Conservation (phyloP, 2,113 vertebrate genomes). For the Podarcis muralis region DNA sequence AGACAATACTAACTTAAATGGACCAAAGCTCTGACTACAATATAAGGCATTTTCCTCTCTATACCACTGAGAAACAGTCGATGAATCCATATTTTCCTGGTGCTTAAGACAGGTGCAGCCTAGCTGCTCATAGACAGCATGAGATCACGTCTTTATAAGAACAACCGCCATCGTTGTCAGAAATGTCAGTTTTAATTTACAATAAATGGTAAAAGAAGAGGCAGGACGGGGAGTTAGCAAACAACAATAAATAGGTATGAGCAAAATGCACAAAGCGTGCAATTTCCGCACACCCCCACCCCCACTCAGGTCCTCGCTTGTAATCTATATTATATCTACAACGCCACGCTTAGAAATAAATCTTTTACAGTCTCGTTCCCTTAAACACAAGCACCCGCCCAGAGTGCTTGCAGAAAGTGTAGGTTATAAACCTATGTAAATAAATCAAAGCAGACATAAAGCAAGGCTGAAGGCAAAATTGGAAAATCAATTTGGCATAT, state of each 20-base stretch:
- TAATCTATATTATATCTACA: neutral
- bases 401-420: slow-evolving; percentile 5
- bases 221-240: neutral
- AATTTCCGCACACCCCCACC: neutral
- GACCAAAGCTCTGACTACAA: too few species aligned
- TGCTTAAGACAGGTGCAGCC: neutral
- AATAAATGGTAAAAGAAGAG: neutral
- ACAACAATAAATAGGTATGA: neutral
- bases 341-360: neutral
- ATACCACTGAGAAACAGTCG: neutral
- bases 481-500: slow-evolving; percentile 61
- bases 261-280: neutral
- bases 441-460: slow-evolving; percentile 25
- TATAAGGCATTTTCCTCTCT: too few species aligned
- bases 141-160: neutral
- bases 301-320: neutral
- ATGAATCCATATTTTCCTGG: neutral
- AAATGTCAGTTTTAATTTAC: neutral
- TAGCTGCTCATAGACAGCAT: neutral
- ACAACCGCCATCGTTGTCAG: neutral
- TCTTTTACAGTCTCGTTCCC: slow-evolving; percentile 5
- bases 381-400: neutral
- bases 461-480: slow-evolving; percentile 11
- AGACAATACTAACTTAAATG: too few species aligned
- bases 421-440: slow-evolving; percentile 26